A percentile compares a stretch with the other conserved stretches of the same genome.
Evolutionary conservation across 2,797 vertebrate genomes (phyloP).

Genomic region (Acrossocheilus wenchowensis): DNA sequence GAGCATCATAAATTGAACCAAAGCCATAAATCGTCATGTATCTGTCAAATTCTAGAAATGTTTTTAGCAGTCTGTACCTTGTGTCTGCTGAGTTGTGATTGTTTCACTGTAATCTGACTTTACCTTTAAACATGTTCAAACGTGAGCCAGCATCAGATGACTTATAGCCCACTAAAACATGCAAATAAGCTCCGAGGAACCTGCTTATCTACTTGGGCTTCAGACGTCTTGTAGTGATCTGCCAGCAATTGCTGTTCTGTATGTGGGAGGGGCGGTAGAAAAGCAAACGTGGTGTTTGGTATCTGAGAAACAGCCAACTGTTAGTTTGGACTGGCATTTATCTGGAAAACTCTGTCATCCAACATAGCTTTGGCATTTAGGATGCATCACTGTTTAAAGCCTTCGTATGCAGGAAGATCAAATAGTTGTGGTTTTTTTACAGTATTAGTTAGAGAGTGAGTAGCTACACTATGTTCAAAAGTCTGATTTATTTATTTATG

Average conservation of each 20-base stretch:
- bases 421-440: neutral
- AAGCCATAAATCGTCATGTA: neutral
- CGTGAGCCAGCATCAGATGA: neutral
- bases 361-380: neutral
- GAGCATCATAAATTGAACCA: neutral
- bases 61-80: neutral
- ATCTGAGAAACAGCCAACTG: neutral
- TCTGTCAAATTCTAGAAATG: neutral
- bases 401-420: neutral
- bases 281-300: neutral
- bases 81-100: neutral
- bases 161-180: neutral
- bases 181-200: conserved; percentile 26
- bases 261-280: neutral
- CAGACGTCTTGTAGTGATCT: neutral
- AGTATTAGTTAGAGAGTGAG: neutral
- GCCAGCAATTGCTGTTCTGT: neutral
- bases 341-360: neutral
- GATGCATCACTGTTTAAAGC: neutral
- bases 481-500: neutral
- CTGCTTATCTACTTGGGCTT: conserved; percentile 8
- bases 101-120: neutral
- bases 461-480: neutral
- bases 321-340: neutral
- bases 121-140: neutral